These are phyloP conservation scores for Leptinotarsa lineolata DNA, from an alignment of 1,140 invertebrate species.

Conservation along the genomic window DNA sequence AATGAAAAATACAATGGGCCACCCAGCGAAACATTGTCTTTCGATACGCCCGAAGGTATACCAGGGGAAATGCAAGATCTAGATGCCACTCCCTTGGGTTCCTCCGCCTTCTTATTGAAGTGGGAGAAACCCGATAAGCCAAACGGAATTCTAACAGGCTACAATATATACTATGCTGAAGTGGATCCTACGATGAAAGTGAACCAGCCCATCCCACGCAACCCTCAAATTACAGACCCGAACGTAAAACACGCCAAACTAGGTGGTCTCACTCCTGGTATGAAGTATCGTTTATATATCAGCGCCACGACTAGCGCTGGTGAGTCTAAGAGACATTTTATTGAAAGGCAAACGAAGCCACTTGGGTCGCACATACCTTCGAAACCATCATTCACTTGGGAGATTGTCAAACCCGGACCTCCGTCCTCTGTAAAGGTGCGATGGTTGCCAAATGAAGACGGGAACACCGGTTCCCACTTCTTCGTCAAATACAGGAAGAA, in stretches of 20 bases:
- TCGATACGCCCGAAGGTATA: conserved; percentile 89
- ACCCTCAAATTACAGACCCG: conserved; percentile 77
- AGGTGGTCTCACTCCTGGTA: conserved; percentile 78
- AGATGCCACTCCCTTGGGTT: conserved; percentile 83
- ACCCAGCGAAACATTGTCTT: conserved; percentile 79
- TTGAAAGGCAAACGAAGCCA: conserved; percentile 75
- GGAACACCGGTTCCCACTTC: conserved; percentile 82
- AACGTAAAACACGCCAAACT: conserved; percentile 80
- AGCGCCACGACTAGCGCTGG: conserved; percentile 82
- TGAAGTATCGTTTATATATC: conserved; percentile 87
- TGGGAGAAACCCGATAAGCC: conserved; percentile 93
- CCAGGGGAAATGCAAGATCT: conserved; percentile 85
- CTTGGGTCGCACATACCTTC: conserved; percentile 69
- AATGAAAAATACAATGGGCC: conserved; percentile 92
- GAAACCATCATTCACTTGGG: conserved; percentile 75
- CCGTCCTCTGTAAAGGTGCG: conserved; percentile 76
- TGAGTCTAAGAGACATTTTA: conserved; percentile 80
- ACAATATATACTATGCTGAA: conserved; percentile 87
- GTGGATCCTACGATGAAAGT: conserved; percentile 68
- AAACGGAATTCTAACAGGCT: conserved; percentile 92
- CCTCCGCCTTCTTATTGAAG: conserved; percentile 82
- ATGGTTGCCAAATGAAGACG: conserved; percentile 78
- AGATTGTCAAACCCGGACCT: conserved; percentile 71
- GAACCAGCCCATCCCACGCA: conserved; percentile 62
- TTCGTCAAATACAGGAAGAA: conserved; percentile 80